A percentile compares a stretch with the other conserved stretches of the same genome.
These are phyloP conservation scores for Phylloscopus whistleri DNA, from an alignment of 2,113 vertebrate species.

Conservation along the genomic window DNA sequence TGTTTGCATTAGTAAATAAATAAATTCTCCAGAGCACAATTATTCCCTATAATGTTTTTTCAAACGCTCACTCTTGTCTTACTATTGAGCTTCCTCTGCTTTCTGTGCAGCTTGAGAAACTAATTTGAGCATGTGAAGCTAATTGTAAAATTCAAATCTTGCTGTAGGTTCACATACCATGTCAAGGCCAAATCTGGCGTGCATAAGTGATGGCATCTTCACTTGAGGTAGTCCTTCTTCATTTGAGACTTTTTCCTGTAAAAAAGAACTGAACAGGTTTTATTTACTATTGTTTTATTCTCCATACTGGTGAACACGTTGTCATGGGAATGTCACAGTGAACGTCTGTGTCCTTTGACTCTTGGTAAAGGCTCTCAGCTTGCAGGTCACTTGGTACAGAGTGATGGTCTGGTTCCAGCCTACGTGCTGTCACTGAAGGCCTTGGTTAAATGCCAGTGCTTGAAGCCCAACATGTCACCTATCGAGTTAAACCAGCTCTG, in stretches of 20 bases:
- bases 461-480: neutral
- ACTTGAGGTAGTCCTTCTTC: neutral
- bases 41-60: slow-evolving; percentile 29
- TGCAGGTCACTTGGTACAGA: neutral
- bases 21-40: slow-evolving; percentile 42
- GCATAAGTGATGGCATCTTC: neutral
- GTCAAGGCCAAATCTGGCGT: neutral
- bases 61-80: neutral
- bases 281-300: neutral
- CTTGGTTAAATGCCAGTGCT: neutral
- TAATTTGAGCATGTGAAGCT: neutral
- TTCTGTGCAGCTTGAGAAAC: neutral
- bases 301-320: neutral
- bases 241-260: neutral
- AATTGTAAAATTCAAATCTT: neutral
- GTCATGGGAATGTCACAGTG: neutral
- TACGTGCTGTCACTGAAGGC: fast-evolving
- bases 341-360: fast-evolving
- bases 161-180: neutral
- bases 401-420: neutral
- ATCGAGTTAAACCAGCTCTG: neutral
- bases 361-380: neutral
- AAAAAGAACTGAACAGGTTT: neutral
- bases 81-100: neutral
- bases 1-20: slow-evolving; percentile 55